Evolutionary conservation across 2,113 vertebrate species (phyloP), one percentile per base, ranked within the genome.

Genomic region (Terrapene triunguis): DNA sequence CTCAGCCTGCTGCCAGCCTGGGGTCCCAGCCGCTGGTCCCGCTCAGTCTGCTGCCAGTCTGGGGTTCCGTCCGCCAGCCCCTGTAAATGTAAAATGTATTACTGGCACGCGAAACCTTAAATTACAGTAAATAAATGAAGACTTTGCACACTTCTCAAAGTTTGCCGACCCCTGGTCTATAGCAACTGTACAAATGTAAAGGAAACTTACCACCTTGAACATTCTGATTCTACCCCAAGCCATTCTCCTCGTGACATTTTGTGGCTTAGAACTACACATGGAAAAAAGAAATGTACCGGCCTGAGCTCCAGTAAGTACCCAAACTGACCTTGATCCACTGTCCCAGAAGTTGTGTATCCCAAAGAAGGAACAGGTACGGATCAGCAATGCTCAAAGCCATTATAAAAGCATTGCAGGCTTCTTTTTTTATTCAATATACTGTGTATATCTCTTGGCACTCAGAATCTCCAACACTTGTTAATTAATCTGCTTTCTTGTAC

Each of bases 401-500:
- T 85, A 80, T 32, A 90, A 55, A 86, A 91, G 38, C 48, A 10
- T 72, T 17, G 38, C 22, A 93, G 25, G 10, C 25, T 91, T 84
- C 25, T 14, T 59, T 59, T 29, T 32, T 53, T 84, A n/a, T 7
- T 92, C 82, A 72, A 35, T 88, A 97, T 50, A 44, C 72, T 51
- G 5, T 51, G 13, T 82, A 27, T 91, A 85, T 82, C 93, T 96
- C 24, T 79, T 85, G 90, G 95, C 2, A 4, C 88, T 95, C 90
- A 57, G 76, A n/a, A 48, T 84, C 78, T 55, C 72, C 83, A 78
- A 74, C 84, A 78, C 62, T 87, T 80, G 78, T 72, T 95, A 94
- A 96, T 97, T 95, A 94, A 89, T 95, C 94, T 96, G 94, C 94
- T 96, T 95, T 78, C 87, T 86, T 90, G 54, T 57, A 82, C 88